A percentile compares a stretch with the other conserved stretches of the same genome.
Conservation (phyloP, 2,113 vertebrate genomes). For the Origma solitaria region DNA sequence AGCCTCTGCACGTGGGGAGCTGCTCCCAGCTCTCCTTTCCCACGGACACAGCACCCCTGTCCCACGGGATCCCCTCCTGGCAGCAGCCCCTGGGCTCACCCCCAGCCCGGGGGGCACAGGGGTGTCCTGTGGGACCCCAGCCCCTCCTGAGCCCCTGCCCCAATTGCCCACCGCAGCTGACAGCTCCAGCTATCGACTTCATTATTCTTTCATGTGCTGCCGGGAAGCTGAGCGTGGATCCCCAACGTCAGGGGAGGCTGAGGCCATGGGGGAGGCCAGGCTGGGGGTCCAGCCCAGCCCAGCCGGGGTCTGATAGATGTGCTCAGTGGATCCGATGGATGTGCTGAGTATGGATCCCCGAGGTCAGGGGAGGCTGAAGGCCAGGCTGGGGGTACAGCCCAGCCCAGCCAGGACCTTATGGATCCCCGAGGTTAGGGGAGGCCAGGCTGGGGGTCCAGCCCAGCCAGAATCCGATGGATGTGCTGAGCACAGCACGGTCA, state of each 20-base stretch:
- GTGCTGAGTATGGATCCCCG: too few species aligned
- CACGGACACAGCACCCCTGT: accelerated
- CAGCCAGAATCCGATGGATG: accelerated
- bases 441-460: neutral
- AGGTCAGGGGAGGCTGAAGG: too few species aligned
- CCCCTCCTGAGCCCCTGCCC: neutral
- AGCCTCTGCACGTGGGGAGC: accelerated
- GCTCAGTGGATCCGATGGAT: too few species aligned
- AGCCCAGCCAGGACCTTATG: too few species aligned
- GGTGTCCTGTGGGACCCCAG: neutral
- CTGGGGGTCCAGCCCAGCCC: too few species aligned
- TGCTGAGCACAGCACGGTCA: neutral
- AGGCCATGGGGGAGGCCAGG: too few species aligned
- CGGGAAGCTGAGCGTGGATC: neutral
- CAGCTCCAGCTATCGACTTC: neutral
- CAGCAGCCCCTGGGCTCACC: too few species aligned
- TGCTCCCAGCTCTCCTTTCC: accelerated
- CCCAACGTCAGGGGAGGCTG: too few species aligned
- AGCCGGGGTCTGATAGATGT: too few species aligned
- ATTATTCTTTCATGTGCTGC: neutral
- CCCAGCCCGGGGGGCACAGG: neutral
- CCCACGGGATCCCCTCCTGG: neutral
- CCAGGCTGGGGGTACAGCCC: too few species aligned
- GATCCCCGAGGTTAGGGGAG: too few species aligned
- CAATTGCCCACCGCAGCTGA: neutral